Base-by-base conservation (phyloP, 2,797 vertebrate genomes). In the Paedocypris micromegethes region DNA sequence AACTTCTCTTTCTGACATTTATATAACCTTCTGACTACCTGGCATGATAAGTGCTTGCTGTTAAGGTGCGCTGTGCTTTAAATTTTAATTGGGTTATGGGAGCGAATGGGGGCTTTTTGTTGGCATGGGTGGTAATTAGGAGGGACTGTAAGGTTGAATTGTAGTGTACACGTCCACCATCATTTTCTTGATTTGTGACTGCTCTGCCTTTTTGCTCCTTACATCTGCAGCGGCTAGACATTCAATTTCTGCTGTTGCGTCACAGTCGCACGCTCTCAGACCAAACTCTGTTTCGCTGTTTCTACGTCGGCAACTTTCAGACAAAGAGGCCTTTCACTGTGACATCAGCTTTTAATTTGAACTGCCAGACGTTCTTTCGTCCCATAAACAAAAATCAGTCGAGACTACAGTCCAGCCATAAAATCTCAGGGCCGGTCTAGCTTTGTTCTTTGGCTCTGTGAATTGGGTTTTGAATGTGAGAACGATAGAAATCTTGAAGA, bases 281-380 rank as follows among this genome's bases (percentile, higher is more conserved):
- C 65, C 67, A 50, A 70, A 70, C 73, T 76, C 64, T 8, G 46
- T 69, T 71, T 56, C 6, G 9, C 44, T 6, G 58, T 40, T 72
- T 44, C 63, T 70, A 49, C 52, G 54, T 64, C 66, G 70, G 66
- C 64, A 70, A 51, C 58, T 75, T 73, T 75, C 66, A 77, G 66
- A 79, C 78, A 79, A 77, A 79, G 78, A 70, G 64, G 65, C 51
- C 68, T 76, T 75, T 79, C 63, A 74, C 55, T 69, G 43, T 64
- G 69, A 74, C 63, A 58, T 56, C 63, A 69, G 68, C 53, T 54
- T 68, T 68, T 44, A 9, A 44, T 53, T 76, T 43, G 45, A 62
- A 70, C 65, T 62, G 68, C 72, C 72, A 78, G 68, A 78, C 66
- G 47, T 47, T 72, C 51, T 9, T 74, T 70, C 58, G 62, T 55